A percentile compares a stretch with the other conserved stretches of the same genome.
Conservation (phyloP, 2,888 invertebrate genomes). For the Orthonevra nobilis region DNA sequence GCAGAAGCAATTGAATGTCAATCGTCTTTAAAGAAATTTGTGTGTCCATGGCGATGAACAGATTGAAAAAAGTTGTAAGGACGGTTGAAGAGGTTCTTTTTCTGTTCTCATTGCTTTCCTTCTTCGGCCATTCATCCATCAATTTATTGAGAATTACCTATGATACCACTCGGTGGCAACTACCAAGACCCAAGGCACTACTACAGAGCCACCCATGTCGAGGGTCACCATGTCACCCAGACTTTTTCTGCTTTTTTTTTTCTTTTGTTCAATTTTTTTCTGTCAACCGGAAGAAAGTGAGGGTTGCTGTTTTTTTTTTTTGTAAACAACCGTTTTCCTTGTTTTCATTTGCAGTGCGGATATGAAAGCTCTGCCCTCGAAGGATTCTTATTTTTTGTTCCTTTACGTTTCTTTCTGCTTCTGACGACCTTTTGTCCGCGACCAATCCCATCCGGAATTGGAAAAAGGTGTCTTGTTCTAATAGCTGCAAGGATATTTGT, state of each 20-base stretch:
- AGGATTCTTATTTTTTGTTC: too few relatives aligned
- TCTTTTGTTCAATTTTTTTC: too few relatives aligned
- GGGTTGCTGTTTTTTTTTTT: too few relatives aligned
- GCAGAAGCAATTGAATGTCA: constrained; percentile 58
- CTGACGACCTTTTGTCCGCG: constrained; percentile 20
- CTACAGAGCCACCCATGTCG: too few relatives aligned
- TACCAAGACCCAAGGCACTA: too few relatives aligned
- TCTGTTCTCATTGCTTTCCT: not conserved
- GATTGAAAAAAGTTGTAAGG: not conserved
- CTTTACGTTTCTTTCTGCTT: constrained; percentile 8
- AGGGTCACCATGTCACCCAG: too few relatives aligned
- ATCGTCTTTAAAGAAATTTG: constrained; percentile 35
- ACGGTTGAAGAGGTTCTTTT: constrained; percentile 2
- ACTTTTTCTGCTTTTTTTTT: too few relatives aligned
- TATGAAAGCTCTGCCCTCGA: too few relatives aligned
- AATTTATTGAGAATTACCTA: constrained; percentile 61
- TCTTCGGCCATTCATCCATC: constrained; percentile 41
- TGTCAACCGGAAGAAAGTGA: too few relatives aligned
- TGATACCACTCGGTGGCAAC: too few relatives aligned
- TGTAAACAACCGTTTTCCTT: too few relatives aligned
- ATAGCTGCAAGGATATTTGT: constrained; percentile 49
- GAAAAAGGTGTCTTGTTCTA: constrained; percentile 38
- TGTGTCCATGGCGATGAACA: constrained; percentile 46
- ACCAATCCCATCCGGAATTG: constrained; percentile 27
- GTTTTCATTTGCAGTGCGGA: too few relatives aligned